phyloP scores from a whole-genome alignment of 2,888 invertebrate genomes.

The Eristalinus sepulchralis region DNA sequence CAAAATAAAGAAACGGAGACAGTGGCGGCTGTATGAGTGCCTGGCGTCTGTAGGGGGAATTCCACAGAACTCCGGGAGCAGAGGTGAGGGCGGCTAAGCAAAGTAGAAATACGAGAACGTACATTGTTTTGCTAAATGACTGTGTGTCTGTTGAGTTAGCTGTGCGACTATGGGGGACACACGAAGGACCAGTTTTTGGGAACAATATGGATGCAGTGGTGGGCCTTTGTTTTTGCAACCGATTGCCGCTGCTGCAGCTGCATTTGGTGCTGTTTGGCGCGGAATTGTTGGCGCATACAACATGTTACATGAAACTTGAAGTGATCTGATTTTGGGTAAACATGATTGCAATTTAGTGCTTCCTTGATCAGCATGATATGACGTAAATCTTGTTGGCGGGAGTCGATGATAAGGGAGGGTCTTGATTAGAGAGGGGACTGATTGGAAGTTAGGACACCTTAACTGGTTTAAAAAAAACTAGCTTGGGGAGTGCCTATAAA shows the following conservation, averaged over 20 bases:
- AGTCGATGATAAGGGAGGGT: neutral
- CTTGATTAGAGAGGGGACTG: neutral
- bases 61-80: slow-evolving; percentile 18
- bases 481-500: neutral
- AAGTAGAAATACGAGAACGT: slow-evolving; percentile 16
- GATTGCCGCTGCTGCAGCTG: slow-evolving; percentile 33
- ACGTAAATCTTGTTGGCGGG: neutral
- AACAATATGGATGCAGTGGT: slow-evolving; percentile 47
- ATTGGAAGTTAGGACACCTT: neutral
- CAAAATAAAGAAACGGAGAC: slow-evolving; percentile 28
- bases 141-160: slow-evolving; percentile 31
- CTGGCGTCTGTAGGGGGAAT: slow-evolving; percentile 14
- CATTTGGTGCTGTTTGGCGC: slow-evolving; percentile 17
- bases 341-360: slow-evolving; percentile 44
- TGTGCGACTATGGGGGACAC: neutral
- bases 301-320: slow-evolving; percentile 9
- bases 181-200: slow-evolving; percentile 22
- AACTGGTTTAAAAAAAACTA: neutral
- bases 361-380: slow-evolving; percentile 41
- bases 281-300: slow-evolving; percentile 13
- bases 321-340: slow-evolving; percentile 54
- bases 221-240: slow-evolving; percentile 54
- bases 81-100: slow-evolving; percentile 35
- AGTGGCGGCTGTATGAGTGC: slow-evolving; percentile 40
- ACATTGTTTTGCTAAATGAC: slow-evolving; percentile 46